A percentile compares a stretch with the other conserved stretches of the same genome.
Evolutionary conservation across 1,140 invertebrate genomes (phyloP).

Genomic region (Bacillus rossius): DNA sequence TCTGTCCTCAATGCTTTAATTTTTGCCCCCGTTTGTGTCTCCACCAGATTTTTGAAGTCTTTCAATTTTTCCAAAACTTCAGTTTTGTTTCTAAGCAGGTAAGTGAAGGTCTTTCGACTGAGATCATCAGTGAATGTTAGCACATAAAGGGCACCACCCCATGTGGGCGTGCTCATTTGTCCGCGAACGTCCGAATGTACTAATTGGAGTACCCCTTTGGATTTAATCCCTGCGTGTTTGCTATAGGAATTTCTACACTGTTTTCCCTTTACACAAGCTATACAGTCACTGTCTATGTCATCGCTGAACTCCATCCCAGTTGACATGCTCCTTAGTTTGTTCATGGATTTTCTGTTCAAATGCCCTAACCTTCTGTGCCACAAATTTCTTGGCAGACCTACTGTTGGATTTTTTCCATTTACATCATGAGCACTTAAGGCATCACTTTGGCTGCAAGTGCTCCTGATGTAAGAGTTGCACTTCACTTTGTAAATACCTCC

Average conservation of each 20-base stretch:
- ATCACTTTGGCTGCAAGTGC: not conserved
- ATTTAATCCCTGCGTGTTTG: slow-evolving; percentile 12
- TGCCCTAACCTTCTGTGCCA: slow-evolving; percentile 18
- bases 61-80: slow-evolving; percentile 33
- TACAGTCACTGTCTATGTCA: slow-evolving; percentile 19
- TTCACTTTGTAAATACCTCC: not conserved
- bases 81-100: slow-evolving; percentile 28
- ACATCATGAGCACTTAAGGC: not conserved
- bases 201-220: slow-evolving; percentile 11
- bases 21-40: slow-evolving; percentile 31
- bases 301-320: slow-evolving; percentile 12
- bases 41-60: slow-evolving; percentile 30
- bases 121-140: slow-evolving; percentile 35
- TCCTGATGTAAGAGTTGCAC: not conserved
- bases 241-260: slow-evolving; percentile 22
- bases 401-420: slow-evolving; percentile 1
- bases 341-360: slow-evolving; percentile 13
- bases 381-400: not conserved
- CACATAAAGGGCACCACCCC: slow-evolving; percentile 37
- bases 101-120: slow-evolving; percentile 21
- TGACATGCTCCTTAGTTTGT: not conserved
- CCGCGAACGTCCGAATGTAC: slow-evolving; percentile 6
- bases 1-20: slow-evolving; percentile 37
- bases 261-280: slow-evolving; percentile 30
- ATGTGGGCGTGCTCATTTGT: slow-evolving; percentile 21